Evolutionary conservation across 2,888 invertebrate genomes (phyloP).

Genomic region (Adineta ricciae): DNA sequence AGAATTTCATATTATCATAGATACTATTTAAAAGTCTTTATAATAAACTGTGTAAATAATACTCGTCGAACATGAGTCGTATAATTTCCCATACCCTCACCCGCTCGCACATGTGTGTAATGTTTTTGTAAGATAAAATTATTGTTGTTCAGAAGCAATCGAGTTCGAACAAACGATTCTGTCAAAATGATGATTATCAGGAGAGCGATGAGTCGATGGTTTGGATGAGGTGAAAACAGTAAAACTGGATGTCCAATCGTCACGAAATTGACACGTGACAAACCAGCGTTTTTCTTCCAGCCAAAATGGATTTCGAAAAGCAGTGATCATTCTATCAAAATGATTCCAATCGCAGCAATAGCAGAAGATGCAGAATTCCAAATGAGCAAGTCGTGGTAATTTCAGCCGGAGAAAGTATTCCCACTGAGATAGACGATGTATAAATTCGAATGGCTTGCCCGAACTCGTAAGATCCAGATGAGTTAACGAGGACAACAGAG

Average conservation of each 20-base stretch:
- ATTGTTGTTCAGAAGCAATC: too few species aligned
- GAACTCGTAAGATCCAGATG: not conserved
- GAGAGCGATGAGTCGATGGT: too few species aligned
- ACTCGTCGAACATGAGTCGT: too few species aligned
- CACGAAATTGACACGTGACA: not conserved
- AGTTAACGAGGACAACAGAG: not conserved
- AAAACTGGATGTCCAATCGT: not conserved
- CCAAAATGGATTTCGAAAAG: not conserved
- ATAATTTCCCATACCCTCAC: too few species aligned
- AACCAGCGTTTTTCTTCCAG: slow-evolving; percentile 8
- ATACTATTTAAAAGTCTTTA: too few species aligned
- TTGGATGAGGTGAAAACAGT: not conserved
- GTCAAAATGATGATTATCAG: too few species aligned
- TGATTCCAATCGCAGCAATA: not conserved
- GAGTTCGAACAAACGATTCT: too few species aligned
- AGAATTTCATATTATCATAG: too few species aligned
- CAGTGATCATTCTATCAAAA: not conserved
- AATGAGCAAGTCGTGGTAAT: not conserved
- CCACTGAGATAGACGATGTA: not conserved
- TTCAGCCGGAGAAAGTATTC: not conserved
- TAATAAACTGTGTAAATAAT: too few species aligned
- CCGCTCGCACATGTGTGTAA: too few species aligned
- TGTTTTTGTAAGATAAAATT: too few species aligned
- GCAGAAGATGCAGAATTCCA: not conserved
- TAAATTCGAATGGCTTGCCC: not conserved